phyloP scores from a whole-genome alignment of 2,888 invertebrate genomes.

The Xanthorhoe spadicearia region DNA sequence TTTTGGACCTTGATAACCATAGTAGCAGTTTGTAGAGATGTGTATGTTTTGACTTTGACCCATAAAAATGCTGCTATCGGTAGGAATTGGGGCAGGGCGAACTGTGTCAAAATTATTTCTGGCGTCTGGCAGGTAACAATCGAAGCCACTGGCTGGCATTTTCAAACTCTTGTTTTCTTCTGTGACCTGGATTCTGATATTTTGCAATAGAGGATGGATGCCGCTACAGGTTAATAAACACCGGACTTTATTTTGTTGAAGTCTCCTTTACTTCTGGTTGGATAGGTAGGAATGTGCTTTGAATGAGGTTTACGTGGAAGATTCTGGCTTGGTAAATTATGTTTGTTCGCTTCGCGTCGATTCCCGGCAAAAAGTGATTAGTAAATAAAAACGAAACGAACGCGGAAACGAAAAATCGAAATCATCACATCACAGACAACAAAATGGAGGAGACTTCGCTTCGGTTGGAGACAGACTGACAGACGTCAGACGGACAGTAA shows the following conservation, averaged over 20 bases:
- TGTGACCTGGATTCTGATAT: not conserved
- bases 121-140: constrained; percentile 73
- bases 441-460: not conserved
- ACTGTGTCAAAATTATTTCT: constrained; percentile 79
- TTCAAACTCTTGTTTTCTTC: constrained; percentile 27
- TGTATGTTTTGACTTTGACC: constrained; percentile 77
- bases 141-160: constrained; percentile 77
- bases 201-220: not conserved
- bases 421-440: not conserved
- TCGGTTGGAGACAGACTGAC: too few species aligned
- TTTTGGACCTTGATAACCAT: constrained; percentile 77
- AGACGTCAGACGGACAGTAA: too few species aligned
- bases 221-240: constrained; percentile 2
- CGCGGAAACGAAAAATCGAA: constrained; percentile 4
- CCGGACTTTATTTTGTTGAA: not conserved
- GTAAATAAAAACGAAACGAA: constrained; percentile 10
- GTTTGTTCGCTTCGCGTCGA: not conserved
- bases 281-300: not conserved
- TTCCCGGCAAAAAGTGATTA: constrained; percentile 5
- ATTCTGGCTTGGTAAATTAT: not conserved
- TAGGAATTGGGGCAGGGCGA: constrained; percentile 74
- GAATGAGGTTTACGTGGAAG: constrained; percentile 1
- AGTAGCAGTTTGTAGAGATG: constrained; percentile 82
- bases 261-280: not conserved
- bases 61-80: constrained; percentile 67